Conservation (phyloP, 2,888 invertebrate species). For the Uloborus plumipes region DNA sequence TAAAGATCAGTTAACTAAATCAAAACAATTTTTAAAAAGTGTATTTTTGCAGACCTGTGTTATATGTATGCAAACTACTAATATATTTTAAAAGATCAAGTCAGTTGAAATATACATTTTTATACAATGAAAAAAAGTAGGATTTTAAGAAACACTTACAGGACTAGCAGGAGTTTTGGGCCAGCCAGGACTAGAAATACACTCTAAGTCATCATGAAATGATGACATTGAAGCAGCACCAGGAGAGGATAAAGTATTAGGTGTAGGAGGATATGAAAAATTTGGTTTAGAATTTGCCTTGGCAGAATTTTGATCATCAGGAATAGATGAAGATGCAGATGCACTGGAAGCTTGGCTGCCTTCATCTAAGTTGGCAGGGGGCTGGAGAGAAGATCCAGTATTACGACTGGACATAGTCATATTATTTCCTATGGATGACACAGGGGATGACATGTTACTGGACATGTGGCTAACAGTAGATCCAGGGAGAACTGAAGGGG, state of each 20-base stretch:
- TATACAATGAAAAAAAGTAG: not conserved
- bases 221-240: conserved; percentile 84
- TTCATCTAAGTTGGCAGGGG: conserved; percentile 66
- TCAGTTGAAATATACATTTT: not conserved
- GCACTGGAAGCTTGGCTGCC: conserved; percentile 85
- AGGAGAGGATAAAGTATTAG: conserved; percentile 87
- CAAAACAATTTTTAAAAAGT: too few species aligned
- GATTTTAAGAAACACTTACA: conserved; percentile 76
- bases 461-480: conserved; percentile 37
- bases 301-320: conserved; percentile 57
- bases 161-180: conserved; percentile 93
- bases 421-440: conserved; percentile 50
- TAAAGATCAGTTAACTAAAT: too few species aligned
- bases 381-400: conserved; percentile 53
- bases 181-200: conserved; percentile 80
- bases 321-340: conserved; percentile 59
- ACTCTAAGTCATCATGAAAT: conserved; percentile 82
- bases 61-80: too few species aligned
- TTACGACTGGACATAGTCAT: conserved; percentile 34
- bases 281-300: conserved; percentile 62
- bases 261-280: conserved; percentile 82
- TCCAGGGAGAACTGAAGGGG: conserved; percentile 47
- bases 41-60: too few species aligned
- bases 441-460: conserved; percentile 46
- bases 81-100: too few species aligned